Evolutionary conservation across 2,113 vertebrate species (phyloP).

Genomic region (Pseudorectes ferrugineus): DNA sequence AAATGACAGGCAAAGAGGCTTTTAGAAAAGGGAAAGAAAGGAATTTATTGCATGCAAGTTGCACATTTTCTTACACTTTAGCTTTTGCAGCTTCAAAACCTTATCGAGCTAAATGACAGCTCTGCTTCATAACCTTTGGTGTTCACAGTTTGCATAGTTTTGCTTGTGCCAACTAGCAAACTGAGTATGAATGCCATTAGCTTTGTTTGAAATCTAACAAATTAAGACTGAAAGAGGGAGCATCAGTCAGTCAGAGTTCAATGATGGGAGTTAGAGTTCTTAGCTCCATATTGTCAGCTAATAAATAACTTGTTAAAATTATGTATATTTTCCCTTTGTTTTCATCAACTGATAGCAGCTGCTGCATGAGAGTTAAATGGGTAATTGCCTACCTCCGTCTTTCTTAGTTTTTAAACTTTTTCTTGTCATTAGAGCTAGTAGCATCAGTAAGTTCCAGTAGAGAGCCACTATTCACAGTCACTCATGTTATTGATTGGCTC

Average conservation of each 20-base stretch:
- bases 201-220: slow-evolving; percentile 13
- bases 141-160: neutral
- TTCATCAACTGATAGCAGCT: neutral
- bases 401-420: neutral
- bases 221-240: slow-evolving; percentile 5
- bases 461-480: neutral
- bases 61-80: slow-evolving; percentile 1
- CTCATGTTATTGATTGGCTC: neutral
- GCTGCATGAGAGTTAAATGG: neutral
- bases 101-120: neutral
- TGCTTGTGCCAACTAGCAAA: slow-evolving; percentile 1
- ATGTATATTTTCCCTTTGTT: neutral
- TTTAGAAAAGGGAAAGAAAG: neutral
- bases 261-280: neutral
- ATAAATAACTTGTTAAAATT: neutral
- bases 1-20: slow-evolving; percentile 38
- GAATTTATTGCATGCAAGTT: neutral
- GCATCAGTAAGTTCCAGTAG: neutral
- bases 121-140: neutral
- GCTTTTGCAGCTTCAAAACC: neutral
- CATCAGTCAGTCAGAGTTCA: neutral
- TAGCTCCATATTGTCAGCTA: neutral
- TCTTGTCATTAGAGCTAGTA: neutral
- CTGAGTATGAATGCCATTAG: neutral
- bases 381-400: neutral